Evolutionary conservation across 2,797 vertebrate genomes (phyloP).

Genomic region (Leucoraja ocellata): DNA sequence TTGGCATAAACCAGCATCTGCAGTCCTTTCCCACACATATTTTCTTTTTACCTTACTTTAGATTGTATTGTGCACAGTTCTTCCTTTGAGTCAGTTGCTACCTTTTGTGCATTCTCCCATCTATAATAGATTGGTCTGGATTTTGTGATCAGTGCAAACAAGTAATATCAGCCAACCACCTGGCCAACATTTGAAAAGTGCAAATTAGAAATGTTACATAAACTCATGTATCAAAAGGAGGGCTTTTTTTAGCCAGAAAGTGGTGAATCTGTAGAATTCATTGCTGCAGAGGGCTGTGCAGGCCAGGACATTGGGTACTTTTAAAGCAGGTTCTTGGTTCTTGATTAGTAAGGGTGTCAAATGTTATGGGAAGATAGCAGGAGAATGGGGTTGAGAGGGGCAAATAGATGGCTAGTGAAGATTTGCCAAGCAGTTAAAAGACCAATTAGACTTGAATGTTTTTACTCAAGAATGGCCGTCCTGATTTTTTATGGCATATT

Average conservation of each 20-base stretch:
- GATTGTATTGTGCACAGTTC: neutral
- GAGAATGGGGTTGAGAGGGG: too few species aligned
- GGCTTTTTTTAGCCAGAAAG: too few species aligned
- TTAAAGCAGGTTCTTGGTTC: too few species aligned
- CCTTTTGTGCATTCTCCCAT: neutral
- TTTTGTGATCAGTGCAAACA: neutral
- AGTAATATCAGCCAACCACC: neutral
- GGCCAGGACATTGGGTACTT: too few species aligned
- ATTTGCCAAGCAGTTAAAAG: neutral
- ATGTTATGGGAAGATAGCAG: too few species aligned
- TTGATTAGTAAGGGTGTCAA: too few species aligned
- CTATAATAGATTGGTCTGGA: neutral
- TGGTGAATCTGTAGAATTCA: too few species aligned
- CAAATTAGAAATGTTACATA: neutral
- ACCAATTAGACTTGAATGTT: neutral
- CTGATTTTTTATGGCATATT: neutral
- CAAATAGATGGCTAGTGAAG: neutral
- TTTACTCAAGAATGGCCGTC: neutral
- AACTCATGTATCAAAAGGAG: neutral
- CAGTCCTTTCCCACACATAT: neutral
- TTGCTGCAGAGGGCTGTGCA: too few species aligned
- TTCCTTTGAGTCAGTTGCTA: neutral
- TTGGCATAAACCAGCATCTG: too few species aligned
- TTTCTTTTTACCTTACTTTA: neutral
- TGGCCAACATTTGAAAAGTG: neutral